Evolutionary conservation across 2,888 invertebrate species (phyloP), one percentile per base, ranked within the genome.

Genomic region (Agriotes lineatus): DNA sequence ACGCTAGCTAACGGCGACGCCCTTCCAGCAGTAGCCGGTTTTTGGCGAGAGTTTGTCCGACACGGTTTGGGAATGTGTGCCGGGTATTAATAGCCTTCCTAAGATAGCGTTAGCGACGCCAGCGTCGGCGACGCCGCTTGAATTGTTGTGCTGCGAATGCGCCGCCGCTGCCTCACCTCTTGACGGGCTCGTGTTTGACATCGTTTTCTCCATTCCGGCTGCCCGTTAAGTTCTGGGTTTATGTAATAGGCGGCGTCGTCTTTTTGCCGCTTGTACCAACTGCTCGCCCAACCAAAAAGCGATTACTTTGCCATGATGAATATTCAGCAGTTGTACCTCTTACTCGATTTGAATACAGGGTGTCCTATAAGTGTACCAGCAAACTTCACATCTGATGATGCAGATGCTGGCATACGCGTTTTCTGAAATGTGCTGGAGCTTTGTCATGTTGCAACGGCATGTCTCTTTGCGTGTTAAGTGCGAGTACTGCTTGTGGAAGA

Each of bases 51-150:
- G 73, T 74, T 72, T 74, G 72, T 74, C 70, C 72, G 74, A 73
- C 70, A 70, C 71, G 68, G 62, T 76, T 76, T 74, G 72, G 72
- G 76, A 76, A 76, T 76, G 75, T 76, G 72, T 76, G 76, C 75
- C 75, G 76, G 63, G 69, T 76, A 75, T 75, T 74, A 74, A 75
- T 76, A 76, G 75, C 70, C 69, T 67, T 73, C 76, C 76, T 72
- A 76, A 76, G 76, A 76, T 76, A 76, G 76, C 74, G 74, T 76
- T 76, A 76, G 75, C 72, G 70, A 63, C 66, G 67, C 61, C 67
- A 63, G 63, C 63, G 52, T 67, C 52, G 42, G 35, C 67, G 62
- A 18, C 52, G 52, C 52, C 18, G 52, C 52, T 52, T 35, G 52
- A 52, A 52, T 52, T 52, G 52, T 52, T 52, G 52, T 52, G 50